A percentile compares a stretch with the other conserved stretches of the same genome.
phyloP scores from a whole-genome alignment of 2,888 invertebrate genomes.

The Rhagonycha fulva region DNA sequence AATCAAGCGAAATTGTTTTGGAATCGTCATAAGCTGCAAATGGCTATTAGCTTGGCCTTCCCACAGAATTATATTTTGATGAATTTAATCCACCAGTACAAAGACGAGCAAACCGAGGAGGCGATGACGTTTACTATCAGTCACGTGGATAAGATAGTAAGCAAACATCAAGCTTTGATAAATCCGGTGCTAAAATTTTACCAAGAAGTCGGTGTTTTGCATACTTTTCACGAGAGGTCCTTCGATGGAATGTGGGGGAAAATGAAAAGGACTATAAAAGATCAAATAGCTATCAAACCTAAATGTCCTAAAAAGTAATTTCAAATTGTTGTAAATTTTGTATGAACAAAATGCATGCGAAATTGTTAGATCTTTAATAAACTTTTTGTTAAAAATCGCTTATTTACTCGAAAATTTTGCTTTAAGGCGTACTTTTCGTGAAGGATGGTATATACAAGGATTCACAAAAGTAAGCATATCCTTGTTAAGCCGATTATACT shows the following conservation, averaged over 20 bases:
- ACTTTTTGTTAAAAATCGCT: neutral
- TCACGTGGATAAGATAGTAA: neutral
- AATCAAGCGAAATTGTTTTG: conserved; percentile 1
- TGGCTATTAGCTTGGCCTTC: neutral
- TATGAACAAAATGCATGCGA: neutral
- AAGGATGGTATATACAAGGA: neutral
- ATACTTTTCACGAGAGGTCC: neutral
- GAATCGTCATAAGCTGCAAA: neutral
- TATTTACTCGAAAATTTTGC: neutral
- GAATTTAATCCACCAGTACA: neutral
- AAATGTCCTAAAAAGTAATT: neutral
- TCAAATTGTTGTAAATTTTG: neutral
- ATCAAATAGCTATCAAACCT: neutral
- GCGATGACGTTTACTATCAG: neutral
- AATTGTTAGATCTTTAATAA: neutral
- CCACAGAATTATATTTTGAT: neutral
- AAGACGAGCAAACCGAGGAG: neutral
- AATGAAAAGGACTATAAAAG: neutral
- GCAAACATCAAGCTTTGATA: neutral
- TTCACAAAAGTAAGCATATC: conserved; percentile 15
- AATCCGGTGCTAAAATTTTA: conserved; percentile 1
- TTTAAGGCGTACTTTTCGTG: neutral
- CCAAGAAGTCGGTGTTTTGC: neutral
- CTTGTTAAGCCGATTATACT: conserved; percentile 51
- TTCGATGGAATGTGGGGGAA: neutral